Evolutionary conservation across 2,113 vertebrate species (phyloP).

Genomic region (Aix galericulata): DNA sequence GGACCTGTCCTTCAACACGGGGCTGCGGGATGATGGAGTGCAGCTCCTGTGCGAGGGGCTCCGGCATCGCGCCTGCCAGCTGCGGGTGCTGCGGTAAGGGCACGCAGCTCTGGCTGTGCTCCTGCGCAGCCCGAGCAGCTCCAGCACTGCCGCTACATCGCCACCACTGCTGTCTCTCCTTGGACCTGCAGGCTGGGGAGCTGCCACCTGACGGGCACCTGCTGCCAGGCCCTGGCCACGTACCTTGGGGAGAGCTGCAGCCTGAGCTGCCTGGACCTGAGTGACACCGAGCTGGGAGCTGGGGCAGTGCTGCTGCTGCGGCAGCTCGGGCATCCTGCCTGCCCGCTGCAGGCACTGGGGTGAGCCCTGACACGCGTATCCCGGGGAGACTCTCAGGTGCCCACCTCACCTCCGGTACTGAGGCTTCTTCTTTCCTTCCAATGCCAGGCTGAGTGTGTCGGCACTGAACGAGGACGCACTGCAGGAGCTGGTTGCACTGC

Average conservation of each 20-base stretch:
- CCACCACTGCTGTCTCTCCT: neutral
- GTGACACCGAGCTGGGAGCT: neutral
- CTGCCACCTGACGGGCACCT: neutral
- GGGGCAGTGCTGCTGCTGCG: neutral
- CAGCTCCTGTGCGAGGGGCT: constrained; percentile 20
- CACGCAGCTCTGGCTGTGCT: fast-evolving
- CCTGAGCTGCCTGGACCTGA: constrained; percentile 32
- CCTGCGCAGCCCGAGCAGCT: neutral
- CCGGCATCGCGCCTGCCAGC: fast-evolving
- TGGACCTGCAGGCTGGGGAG: neutral
- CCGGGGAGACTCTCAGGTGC: neutral
- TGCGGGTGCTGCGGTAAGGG: neutral
- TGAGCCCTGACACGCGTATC: neutral
- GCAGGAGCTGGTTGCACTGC: neutral
- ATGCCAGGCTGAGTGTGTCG: neutral
- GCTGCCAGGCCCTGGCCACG: neutral
- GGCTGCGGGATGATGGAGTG: neutral
- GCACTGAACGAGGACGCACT: neutral
- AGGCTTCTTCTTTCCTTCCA: neutral
- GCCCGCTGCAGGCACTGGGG: neutral
- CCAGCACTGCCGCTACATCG: neutral
- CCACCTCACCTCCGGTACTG: neutral
- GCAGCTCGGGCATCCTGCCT: neutral
- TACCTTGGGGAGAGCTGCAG: fast-evolving
- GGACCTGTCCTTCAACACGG: constrained; percentile 33